A percentile compares a stretch with the other conserved stretches of the same genome.
Conservation (phyloP, 2,113 vertebrate species). For the Passer montanus region DNA sequence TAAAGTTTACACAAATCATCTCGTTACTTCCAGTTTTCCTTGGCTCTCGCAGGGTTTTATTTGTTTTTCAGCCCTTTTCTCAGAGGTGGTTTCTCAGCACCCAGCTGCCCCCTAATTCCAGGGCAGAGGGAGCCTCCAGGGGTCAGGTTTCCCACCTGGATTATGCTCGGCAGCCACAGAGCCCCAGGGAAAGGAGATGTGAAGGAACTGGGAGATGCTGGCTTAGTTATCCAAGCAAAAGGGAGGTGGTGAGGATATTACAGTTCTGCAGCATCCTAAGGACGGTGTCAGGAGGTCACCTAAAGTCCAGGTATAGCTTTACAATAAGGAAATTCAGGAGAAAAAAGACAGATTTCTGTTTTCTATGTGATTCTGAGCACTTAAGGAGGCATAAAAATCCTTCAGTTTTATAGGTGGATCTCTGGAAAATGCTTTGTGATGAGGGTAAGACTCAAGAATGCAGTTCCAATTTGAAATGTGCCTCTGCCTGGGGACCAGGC, state of each 20-base stretch:
- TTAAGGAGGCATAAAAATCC: not conserved
- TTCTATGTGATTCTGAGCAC: not conserved
- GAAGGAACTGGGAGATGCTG: not conserved
- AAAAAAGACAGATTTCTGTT: not conserved
- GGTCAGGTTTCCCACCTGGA: not conserved
- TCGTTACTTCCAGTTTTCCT: not conserved
- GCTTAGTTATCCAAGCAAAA: not conserved
- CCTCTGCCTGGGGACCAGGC: not conserved
- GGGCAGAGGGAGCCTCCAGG: not conserved
- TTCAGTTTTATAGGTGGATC: not conserved
- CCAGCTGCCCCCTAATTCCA: not conserved
- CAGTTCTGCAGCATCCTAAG: not conserved
- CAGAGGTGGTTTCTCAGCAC: not conserved
- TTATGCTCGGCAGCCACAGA: not conserved
- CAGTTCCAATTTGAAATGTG: not conserved
- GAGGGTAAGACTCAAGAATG: not conserved
- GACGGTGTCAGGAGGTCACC: not conserved
- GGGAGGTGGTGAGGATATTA: fast-evolving
- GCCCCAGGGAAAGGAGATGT: not conserved
- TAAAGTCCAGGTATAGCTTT: not conserved
- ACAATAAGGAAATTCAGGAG: not conserved
- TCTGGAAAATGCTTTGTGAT: not conserved
- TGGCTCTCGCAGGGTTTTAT: not conserved
- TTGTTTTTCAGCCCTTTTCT: not conserved
- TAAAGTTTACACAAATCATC: not conserved